Percentiles rank a stretch among this genome's conserved stretches.
Conservation (phyloP, 2,888 invertebrate genomes). For the Aporophyla nigra region DNA sequence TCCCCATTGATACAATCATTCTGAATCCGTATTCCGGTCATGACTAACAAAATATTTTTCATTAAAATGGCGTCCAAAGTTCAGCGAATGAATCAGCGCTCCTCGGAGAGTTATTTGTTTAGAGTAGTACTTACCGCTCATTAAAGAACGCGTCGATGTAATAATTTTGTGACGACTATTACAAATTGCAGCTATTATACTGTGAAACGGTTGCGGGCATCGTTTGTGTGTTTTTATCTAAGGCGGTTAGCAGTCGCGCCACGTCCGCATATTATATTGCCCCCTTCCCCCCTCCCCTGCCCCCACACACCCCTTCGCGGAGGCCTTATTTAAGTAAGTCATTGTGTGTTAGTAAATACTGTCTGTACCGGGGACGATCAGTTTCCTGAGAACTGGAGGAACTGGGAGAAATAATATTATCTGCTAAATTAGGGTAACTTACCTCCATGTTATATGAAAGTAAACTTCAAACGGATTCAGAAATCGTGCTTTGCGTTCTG, state of each 20-base stretch:
- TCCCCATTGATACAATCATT: not conserved
- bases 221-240: constrained; percentile 58
- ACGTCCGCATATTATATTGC: constrained; percentile 60
- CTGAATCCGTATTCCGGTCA: constrained; percentile 22
- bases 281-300: not conserved
- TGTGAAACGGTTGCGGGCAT: constrained; percentile 32
- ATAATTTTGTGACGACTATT: constrained; percentile 24
- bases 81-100: not conserved
- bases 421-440: not conserved
- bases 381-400: constrained; percentile 2
- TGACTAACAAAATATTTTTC: constrained; percentile 2
- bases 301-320: not conserved
- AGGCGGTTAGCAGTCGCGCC: constrained; percentile 50
- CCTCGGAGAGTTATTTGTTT: constrained; percentile 35
- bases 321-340: constrained; percentile 38
- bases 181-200: constrained; percentile 52
- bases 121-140: constrained; percentile 10
- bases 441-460: constrained; percentile 1
- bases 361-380: not conserved
- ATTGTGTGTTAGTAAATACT: constrained; percentile 35
- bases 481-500: not conserved
- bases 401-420: constrained; percentile 5
- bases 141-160: constrained; percentile 18
- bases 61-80: constrained; percentile 13
- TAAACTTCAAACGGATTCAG: not conserved